phyloP scores from a whole-genome alignment of 92 coral and sea anemone genomes.

The Bergia puertoricense region DNA sequence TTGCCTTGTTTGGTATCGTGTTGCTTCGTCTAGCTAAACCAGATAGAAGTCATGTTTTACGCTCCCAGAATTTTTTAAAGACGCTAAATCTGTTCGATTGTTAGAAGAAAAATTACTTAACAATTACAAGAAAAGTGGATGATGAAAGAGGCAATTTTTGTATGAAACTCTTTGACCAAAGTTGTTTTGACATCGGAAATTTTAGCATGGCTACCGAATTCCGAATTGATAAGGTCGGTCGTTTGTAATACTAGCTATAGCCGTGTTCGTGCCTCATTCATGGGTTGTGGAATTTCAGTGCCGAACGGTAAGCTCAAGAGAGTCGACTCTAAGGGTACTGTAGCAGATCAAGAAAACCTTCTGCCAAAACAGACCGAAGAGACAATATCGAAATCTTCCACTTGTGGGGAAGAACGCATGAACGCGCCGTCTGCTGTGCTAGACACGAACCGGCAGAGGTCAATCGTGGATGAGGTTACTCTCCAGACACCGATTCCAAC shows the following conservation, averaged over 20 bases:
- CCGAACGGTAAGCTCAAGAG: no score
- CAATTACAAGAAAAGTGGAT: background rate
- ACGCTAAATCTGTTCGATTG: background rate
- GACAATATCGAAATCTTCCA: background rate
- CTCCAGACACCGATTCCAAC: background rate
- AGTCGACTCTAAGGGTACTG: background rate
- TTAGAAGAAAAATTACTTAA: background rate
- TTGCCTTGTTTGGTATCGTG: background rate
- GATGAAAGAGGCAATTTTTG: background rate
- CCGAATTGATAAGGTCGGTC: background rate
- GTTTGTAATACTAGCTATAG: background rate
- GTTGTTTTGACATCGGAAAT: background rate
- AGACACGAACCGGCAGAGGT: background rate
- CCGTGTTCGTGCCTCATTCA: background rate
- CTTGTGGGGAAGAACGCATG: background rate
- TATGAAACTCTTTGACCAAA: background rate
- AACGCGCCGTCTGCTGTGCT: background rate
- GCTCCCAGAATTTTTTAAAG: background rate
- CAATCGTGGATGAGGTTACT: slow-evolving; percentile 12
- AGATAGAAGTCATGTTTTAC: background rate
- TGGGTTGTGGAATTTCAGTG: slow-evolving; percentile 30
- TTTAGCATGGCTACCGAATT: background rate
- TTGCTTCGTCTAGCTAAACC: background rate
- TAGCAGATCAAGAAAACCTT: background rate
- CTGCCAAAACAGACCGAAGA: background rate